Percentiles rank a stretch among this genome's conserved stretches.
phyloP scores from a whole-genome alignment of 2,888 invertebrate genomes.

The Stratiomys singularior region DNA sequence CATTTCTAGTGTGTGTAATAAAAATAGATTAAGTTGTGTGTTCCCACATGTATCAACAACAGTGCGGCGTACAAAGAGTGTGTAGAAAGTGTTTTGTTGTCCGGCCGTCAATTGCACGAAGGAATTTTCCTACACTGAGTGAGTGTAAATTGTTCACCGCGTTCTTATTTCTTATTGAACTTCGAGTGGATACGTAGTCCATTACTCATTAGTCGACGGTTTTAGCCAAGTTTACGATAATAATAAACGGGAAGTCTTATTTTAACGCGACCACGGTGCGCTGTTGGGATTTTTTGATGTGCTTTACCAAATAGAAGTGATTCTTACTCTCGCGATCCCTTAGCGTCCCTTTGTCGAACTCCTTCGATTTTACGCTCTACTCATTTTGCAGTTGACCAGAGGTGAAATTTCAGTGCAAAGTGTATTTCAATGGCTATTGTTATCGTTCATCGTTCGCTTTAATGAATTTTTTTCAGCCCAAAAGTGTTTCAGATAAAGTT shows the following conservation, averaged over 20 bases:
- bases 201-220: slow-evolving; percentile 24
- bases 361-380: background rate
- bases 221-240: background rate
- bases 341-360: background rate
- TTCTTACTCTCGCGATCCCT: background rate
- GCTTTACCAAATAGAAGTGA: background rate
- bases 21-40: slow-evolving; percentile 1
- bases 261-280: background rate
- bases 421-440: background rate
- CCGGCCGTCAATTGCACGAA: slow-evolving; percentile 7
- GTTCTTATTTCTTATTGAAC: background rate
- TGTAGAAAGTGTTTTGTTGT: slow-evolving; percentile 35
- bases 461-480: too few species aligned
- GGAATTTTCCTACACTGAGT: background rate
- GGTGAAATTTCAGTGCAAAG: background rate
- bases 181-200: background rate
- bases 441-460: background rate
- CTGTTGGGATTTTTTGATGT: slow-evolving; percentile 17
- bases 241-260: background rate
- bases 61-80: slow-evolving; percentile 20
- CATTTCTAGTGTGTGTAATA: slow-evolving; percentile 20
- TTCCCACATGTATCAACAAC: slow-evolving; percentile 6
- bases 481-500: too few species aligned
- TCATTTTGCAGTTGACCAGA: too few species aligned
- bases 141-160: slow-evolving; percentile 9